Evolutionary conservation across 2,113 vertebrate species (phyloP).

Genomic region (Ceyx cyanopectus): DNA sequence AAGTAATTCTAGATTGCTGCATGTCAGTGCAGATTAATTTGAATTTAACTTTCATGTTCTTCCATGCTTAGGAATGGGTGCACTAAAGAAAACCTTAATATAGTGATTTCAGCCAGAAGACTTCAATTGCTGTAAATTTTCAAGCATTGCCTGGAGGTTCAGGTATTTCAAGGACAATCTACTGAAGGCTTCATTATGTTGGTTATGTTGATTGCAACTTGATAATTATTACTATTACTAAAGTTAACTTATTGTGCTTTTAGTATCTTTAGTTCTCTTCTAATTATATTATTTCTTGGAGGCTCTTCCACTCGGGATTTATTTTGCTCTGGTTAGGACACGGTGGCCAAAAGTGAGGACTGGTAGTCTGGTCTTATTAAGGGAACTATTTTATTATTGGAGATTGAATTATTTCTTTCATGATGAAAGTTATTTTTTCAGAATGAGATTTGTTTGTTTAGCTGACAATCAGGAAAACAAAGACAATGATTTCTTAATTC

Average conservation of each 20-base stretch:
- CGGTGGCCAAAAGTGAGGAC: not conserved
- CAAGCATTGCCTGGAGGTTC: conserved; percentile 28
- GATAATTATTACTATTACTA: conserved; percentile 1
- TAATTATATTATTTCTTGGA: not conserved
- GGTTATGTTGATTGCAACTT: not conserved
- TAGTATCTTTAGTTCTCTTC: conserved; percentile 23
- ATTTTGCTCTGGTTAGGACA: not conserved
- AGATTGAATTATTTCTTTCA: not conserved
- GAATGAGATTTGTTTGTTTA: not conserved
- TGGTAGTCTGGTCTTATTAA: conserved; percentile 1
- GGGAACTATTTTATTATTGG: not conserved
- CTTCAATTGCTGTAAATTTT: conserved; percentile 59
- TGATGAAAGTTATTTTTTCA: not conserved
- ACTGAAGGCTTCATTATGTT: conserved; percentile 16
- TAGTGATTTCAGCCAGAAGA: conserved; percentile 42
- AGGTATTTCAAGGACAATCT: conserved; percentile 29
- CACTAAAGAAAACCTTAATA: conserved; percentile 32
- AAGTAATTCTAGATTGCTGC: conserved; percentile 4
- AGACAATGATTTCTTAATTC: not conserved
- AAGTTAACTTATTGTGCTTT: conserved; percentile 32
- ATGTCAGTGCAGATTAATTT: conserved; percentile 45
- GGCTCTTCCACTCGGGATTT: not conserved
- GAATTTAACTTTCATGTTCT: conserved; percentile 46
- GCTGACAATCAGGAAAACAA: no score
- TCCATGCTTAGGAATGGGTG: conserved; percentile 45